Percentiles rank a stretch among this genome's conserved stretches.
phyloP scores from a whole-genome alignment of 1,140 invertebrate genomes.

The Tetramorium simillimum region DNA sequence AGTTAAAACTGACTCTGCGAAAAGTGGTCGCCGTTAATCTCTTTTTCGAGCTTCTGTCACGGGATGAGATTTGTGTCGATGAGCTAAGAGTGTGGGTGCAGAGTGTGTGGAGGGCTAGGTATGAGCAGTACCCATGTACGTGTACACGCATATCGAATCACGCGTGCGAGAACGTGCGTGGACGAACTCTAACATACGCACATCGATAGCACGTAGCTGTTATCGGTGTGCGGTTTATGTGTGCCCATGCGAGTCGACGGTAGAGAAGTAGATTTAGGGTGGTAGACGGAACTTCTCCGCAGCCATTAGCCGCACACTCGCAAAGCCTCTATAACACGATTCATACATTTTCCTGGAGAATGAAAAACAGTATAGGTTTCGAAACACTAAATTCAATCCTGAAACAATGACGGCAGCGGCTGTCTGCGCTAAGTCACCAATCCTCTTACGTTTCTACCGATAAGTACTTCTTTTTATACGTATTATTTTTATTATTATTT shows the following conservation, averaged over 20 bases:
- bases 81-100: slow-evolving; percentile 62
- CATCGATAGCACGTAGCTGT: slow-evolving; percentile 6
- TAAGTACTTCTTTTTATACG: not conserved
- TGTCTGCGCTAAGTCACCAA: slow-evolving; percentile 58
- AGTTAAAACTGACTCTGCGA: slow-evolving; percentile 81
- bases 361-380: slow-evolving; percentile 79
- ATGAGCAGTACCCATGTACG: not conserved
- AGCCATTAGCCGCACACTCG: slow-evolving; percentile 83
- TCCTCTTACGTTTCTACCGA: slow-evolving; percentile 14
- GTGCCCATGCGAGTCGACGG: slow-evolving; percentile 67
- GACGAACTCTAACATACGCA: slow-evolving; percentile 47
- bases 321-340: slow-evolving; percentile 85
- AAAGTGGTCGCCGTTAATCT: slow-evolving; percentile 83
- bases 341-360: slow-evolving; percentile 85
- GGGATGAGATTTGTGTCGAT: slow-evolving; percentile 82
- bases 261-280: slow-evolving; percentile 82
- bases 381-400: slow-evolving; percentile 50
- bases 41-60: slow-evolving; percentile 80
- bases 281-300: slow-evolving; percentile 78
- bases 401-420: slow-evolving; percentile 26
- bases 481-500: not conserved
- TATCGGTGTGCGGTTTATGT: slow-evolving; percentile 55
- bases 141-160: not conserved
- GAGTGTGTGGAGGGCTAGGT: not conserved
- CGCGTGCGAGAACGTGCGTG: slow-evolving; percentile 2